Evolutionary conservation across 92 coral and sea anemone genomes (phyloP), one percentile per base, ranked within the genome.

Genomic region (Paramuricea clavata): DNA sequence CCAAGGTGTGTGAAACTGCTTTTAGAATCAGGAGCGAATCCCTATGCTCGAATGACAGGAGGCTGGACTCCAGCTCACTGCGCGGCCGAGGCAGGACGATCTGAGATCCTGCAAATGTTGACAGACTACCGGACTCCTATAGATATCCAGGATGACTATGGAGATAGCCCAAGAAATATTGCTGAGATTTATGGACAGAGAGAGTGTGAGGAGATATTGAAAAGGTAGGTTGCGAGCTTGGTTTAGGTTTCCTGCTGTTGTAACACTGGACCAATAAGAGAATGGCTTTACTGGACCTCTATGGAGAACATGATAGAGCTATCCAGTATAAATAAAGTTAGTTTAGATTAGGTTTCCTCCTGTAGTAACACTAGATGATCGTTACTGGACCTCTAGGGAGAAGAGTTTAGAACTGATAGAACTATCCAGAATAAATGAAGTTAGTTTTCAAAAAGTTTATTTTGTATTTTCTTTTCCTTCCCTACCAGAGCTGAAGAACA

Each of bases 31-130:
- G 99, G 98, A 5, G 99, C 99, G 15, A 91, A 96, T 83, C 94
- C 99, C 35, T 54, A 93, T 57, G 94, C 98, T 22, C 87, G 90
- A 77, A 96, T 96, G 99, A 93, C 90, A 21, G 99, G 98, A 56
- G 99, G 99, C 44, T 96, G 99, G 99, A 96, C 99, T 25, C 94
- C 99, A 81, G 99, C 96, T 12, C 99, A 96, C 93, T 96, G 99
- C 87, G 99, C 99, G 4, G 97, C 99, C 36, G 99, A 96, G 84
- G 92, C 94, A 30, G 99, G 98, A 6, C 87, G 89, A 49, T 54
- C 44, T 25, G 93, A 89, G 73, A 95, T 92, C 25, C 88, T 96
- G 32, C 92, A 88, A 76, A 78, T 88, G 21, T 84, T 96, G 56
- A 84, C 94, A 16, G 99, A 96, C 82, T 90, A 89, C 36, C 69